Evolutionary conservation across 2,888 invertebrate species (phyloP).

Genomic region (Eupithecia pulchellata): DNA sequence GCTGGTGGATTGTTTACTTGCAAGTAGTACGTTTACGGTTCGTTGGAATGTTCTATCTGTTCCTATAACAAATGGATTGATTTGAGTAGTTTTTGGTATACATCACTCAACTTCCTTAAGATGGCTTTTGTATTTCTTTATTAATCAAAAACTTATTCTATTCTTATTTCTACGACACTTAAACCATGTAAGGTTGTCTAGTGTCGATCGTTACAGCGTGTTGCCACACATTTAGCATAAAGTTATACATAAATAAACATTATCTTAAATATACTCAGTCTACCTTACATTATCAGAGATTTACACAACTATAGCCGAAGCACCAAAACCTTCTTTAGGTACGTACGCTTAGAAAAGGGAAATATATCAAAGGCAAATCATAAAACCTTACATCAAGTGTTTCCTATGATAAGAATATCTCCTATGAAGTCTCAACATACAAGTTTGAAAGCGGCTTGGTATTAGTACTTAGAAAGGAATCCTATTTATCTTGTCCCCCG

Average conservation of each 20-base stretch:
- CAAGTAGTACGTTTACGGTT: conserved; percentile 1
- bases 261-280: no score
- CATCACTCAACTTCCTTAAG: neutral
- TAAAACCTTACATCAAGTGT: neutral
- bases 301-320: no score
- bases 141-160: no score
- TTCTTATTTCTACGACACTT: no score
- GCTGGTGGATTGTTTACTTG: conserved; percentile 4
- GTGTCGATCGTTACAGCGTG: no score
- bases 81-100: neutral
- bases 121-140: no score
- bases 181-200: no score
- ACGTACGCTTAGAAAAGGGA: neutral
- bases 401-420: neutral
- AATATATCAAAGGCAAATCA: neutral
- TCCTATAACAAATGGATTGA: neutral
- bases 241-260: no score
- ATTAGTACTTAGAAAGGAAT: conserved; percentile 10
- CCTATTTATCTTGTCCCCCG: conserved; percentile 24
- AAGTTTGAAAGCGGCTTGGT: neutral
- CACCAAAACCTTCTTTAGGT: no score
- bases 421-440: neutral
- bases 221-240: no score
- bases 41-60: neutral
- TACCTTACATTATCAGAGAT: no score